These are phyloP conservation scores for Conus betulinus DNA, from an alignment of 1,140 invertebrate genomes.

Conservation along the genomic window DNA sequence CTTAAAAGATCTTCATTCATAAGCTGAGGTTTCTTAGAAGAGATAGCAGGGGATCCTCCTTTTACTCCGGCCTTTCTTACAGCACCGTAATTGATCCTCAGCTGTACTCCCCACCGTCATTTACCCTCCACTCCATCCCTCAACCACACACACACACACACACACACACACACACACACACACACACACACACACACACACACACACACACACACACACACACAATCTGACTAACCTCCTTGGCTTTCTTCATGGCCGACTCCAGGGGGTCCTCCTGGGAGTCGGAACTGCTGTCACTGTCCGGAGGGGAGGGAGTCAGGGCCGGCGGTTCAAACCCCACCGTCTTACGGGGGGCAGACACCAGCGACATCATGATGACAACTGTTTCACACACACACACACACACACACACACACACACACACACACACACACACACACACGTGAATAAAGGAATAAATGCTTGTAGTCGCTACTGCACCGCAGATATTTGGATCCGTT, in stretches of 20 bases:
- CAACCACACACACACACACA: background rate
- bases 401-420: background rate
- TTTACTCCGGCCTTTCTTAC: too few relatives aligned
- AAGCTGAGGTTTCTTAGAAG: too few relatives aligned
- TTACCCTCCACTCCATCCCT: background rate
- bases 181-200: too few relatives aligned
- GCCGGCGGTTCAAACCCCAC: background rate
- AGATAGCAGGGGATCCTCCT: too few relatives aligned
- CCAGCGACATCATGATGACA: background rate
- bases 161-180: too few relatives aligned
- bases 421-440: conserved; percentile 4
- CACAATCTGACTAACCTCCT: background rate
- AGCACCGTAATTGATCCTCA: too few relatives aligned
- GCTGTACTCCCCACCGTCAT: too few relatives aligned
- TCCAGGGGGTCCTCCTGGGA: background rate
- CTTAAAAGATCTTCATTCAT: too few relatives aligned
- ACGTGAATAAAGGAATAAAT: background rate
- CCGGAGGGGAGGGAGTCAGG: background rate
- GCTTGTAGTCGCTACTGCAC: background rate
- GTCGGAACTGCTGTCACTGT: background rate
- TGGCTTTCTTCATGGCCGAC: background rate
- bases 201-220: too few relatives aligned
- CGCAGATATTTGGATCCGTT: too few relatives aligned
- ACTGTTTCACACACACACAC: background rate
- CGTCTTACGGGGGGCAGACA: background rate